phyloP scores from a whole-genome alignment of 2,888 invertebrate genomes.

The Exephanes ischioxanthus region DNA sequence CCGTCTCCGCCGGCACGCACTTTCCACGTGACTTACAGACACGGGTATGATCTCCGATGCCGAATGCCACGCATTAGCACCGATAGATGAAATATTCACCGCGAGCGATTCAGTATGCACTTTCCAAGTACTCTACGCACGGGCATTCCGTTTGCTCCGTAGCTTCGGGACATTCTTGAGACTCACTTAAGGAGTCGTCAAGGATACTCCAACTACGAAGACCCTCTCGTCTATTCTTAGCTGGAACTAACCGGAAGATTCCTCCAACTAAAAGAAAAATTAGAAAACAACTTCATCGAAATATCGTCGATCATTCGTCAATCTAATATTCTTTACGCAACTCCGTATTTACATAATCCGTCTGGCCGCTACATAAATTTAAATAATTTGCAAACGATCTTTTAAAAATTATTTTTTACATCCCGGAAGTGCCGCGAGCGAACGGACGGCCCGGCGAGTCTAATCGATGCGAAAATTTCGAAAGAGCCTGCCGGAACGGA shows the following conservation, averaged over 20 bases:
- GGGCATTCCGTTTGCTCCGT: constrained; percentile 47
- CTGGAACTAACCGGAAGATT: background rate
- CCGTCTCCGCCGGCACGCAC: constrained; percentile 44
- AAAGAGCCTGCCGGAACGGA: too few species aligned
- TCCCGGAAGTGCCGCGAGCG: background rate
- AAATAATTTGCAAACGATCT: background rate
- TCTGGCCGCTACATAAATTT: background rate
- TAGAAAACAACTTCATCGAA: background rate
- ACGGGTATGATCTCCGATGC: constrained; percentile 16
- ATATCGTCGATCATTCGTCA: background rate
- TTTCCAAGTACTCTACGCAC: constrained; percentile 62
- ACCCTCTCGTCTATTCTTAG: background rate
- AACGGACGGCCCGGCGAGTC: too few species aligned
- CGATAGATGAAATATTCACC: constrained; percentile 56
- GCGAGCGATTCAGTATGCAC: constrained; percentile 49
- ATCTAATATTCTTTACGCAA: background rate
- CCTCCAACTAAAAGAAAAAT: background rate
- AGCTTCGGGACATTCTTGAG: constrained; percentile 32
- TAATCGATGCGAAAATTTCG: too few species aligned
- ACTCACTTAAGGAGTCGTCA: background rate
- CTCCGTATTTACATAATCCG: background rate
- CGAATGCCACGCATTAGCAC: constrained; percentile 49
- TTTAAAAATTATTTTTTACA: background rate
- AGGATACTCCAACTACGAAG: constrained; percentile 22
- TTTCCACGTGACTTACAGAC: constrained; percentile 50